phyloP scores from a whole-genome alignment of 2,888 invertebrate species.

The Microplitis deprimator region DNA sequence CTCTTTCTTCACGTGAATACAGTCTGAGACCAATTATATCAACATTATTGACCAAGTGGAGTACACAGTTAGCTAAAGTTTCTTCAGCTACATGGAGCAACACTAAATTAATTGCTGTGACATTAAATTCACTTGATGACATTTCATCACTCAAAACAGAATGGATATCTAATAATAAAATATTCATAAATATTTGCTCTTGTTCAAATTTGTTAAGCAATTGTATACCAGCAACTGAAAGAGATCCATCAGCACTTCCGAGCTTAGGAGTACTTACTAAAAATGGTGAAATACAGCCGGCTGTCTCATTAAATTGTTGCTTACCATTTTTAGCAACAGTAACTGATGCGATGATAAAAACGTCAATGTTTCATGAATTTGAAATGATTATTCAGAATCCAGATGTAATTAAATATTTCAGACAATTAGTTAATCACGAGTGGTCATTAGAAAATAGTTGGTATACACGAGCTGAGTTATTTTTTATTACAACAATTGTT shows the following conservation, averaged over 20 bases:
- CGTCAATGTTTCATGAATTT: slow-evolving; percentile 50
- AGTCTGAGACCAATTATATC: slow-evolving; percentile 55
- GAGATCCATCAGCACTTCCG: slow-evolving; percentile 71
- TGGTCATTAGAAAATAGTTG: slow-evolving; percentile 66
- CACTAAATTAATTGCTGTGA: slow-evolving; percentile 61
- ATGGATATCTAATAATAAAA: slow-evolving; percentile 54
- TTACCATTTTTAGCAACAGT: slow-evolving; percentile 70
- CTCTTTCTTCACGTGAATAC: slow-evolving; percentile 55
- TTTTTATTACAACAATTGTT: slow-evolving; percentile 58
- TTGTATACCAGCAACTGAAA: slow-evolving; percentile 65
- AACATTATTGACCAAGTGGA: slow-evolving; percentile 64
- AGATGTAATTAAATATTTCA: slow-evolving; percentile 59
- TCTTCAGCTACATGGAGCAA: slow-evolving; percentile 57
- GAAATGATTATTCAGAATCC: slow-evolving; percentile 50
- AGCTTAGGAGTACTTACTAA: slow-evolving; percentile 71
- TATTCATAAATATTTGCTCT: slow-evolving; percentile 62
- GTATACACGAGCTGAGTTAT: slow-evolving; percentile 65
- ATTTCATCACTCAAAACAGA: slow-evolving; percentile 51
- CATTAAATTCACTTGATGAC: slow-evolving; percentile 55
- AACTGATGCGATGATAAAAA: slow-evolving; percentile 53
- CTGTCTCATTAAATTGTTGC: slow-evolving; percentile 70
- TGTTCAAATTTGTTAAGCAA: slow-evolving; percentile 73
- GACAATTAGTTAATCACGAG: slow-evolving; percentile 54
- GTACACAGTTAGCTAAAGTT: slow-evolving; percentile 57
- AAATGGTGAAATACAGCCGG: slow-evolving; percentile 72